Conservation (phyloP, 2,113 vertebrate genomes). For the Cheirogaleus medius region DNA sequence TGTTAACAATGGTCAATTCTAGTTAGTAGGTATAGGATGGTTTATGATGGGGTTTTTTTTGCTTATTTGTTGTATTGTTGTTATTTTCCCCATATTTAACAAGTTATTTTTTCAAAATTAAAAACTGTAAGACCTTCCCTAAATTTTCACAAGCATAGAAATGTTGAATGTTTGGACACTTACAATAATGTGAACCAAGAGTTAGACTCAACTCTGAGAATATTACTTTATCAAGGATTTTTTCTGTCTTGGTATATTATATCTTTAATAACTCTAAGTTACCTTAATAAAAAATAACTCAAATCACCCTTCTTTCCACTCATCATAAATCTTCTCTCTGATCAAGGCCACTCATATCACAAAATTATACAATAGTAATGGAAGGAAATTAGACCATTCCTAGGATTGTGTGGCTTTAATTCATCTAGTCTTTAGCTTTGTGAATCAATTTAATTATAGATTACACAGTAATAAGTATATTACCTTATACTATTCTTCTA, state of each 20-base stretch:
- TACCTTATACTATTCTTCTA: background rate
- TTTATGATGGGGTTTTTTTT: background rate
- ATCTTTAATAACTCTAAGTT: background rate
- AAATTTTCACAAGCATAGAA: background rate
- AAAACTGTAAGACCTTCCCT: background rate
- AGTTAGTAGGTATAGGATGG: background rate
- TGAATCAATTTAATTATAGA: background rate
- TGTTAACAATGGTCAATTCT: background rate
- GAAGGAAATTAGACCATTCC: background rate
- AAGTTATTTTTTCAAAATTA: conserved; percentile 7
- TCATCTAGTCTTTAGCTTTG: background rate
- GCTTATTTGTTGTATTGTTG: background rate
- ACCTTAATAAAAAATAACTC: background rate
- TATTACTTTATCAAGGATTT: background rate
- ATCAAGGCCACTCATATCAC: background rate
- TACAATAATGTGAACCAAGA: background rate
- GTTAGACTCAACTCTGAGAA: background rate
- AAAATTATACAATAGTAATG: background rate
- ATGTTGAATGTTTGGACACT: background rate
- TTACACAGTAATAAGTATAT: background rate
- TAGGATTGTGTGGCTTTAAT: background rate
- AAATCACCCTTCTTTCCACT: background rate
- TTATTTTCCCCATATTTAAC: background rate
- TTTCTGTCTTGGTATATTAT: background rate
- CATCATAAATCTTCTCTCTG: background rate